Conservation (phyloP, 53 echinoderm and acorn worm genomes). For the Patiria pectinifera region DNA sequence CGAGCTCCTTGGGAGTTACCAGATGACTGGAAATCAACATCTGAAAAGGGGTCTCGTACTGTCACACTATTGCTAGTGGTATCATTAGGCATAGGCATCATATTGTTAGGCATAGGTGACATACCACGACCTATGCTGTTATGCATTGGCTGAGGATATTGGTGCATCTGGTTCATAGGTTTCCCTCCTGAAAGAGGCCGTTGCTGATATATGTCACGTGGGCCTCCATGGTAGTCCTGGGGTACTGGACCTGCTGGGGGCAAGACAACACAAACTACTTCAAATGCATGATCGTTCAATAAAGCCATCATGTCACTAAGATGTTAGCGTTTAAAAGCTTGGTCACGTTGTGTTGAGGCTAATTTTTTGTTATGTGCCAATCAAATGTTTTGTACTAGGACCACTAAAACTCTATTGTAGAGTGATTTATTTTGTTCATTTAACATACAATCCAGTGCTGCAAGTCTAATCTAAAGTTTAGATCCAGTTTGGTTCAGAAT, state of each 20-base stretch:
- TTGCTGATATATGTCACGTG: slow-evolving; percentile 51
- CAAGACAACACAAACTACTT: background rate
- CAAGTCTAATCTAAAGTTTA: no score
- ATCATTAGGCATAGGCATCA: slow-evolving; percentile 67
- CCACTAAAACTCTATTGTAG: no score
- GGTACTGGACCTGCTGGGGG: slow-evolving; percentile 24
- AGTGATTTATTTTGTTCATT: no score
- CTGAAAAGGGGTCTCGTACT: slow-evolving; percentile 92
- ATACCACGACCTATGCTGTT: slow-evolving; percentile 80
- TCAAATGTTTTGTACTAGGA: no score
- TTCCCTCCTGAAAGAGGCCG: slow-evolving; percentile 62
- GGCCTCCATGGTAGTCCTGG: slow-evolving; percentile 61
- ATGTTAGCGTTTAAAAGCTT: no score
- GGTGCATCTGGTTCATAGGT: slow-evolving; percentile 78
- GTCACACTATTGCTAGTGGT: slow-evolving; percentile 84
- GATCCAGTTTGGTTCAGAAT: no score
- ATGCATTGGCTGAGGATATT: slow-evolving; percentile 71
- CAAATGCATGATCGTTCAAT: background rate
- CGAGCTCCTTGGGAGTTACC: slow-evolving; percentile 47
- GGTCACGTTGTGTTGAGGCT: no score
- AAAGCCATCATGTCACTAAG: no score
- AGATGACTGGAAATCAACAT: slow-evolving; percentile 72
- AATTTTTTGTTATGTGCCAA: no score
- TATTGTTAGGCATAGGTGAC: slow-evolving; percentile 87
- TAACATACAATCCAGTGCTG: no score